These are phyloP conservation scores for Polypedilum vanderplanki DNA, from an alignment of 1,140 invertebrate genomes.

Conservation along the genomic window DNA sequence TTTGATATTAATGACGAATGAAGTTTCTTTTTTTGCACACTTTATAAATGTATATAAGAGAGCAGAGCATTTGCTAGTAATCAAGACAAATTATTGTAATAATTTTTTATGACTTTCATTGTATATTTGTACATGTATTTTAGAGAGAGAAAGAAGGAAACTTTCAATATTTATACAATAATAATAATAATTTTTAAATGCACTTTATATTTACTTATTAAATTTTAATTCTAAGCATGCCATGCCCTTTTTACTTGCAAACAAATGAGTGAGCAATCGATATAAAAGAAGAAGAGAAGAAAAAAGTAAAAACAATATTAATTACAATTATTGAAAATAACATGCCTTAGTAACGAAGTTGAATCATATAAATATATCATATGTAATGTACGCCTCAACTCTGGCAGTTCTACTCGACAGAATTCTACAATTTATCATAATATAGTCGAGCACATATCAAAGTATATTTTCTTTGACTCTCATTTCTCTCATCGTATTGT, in stretches of 20 bases:
- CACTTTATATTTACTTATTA: not conserved
- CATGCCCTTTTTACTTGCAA: not conserved
- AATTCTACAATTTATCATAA: constrained; percentile 27
- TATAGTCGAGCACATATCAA: constrained; percentile 23
- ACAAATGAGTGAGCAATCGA: not conserved
- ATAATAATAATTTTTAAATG: not conserved
- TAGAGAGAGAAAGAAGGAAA: not conserved
- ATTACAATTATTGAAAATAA: constrained; percentile 26
- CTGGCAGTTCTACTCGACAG: not conserved
- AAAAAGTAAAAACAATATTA: constrained; percentile 20
- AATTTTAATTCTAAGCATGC: not conserved
- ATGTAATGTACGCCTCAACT: no score
- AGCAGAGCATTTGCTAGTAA: constrained; percentile 23
- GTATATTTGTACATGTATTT: not conserved
- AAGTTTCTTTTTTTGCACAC: not conserved
- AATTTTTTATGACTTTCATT: constrained; percentile 24
- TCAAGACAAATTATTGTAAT: constrained; percentile 27
- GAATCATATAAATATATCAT: not conserved
- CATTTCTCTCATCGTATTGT: not conserved
- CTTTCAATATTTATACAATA: not conserved
- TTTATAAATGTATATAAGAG: not conserved
- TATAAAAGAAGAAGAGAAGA: not conserved
- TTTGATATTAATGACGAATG: constrained; percentile 13
- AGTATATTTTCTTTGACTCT: not conserved
- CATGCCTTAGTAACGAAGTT: not conserved